Evolutionary conservation across 2,888 invertebrate genomes (phyloP).

Genomic region (Drosophila paracracens): DNA sequence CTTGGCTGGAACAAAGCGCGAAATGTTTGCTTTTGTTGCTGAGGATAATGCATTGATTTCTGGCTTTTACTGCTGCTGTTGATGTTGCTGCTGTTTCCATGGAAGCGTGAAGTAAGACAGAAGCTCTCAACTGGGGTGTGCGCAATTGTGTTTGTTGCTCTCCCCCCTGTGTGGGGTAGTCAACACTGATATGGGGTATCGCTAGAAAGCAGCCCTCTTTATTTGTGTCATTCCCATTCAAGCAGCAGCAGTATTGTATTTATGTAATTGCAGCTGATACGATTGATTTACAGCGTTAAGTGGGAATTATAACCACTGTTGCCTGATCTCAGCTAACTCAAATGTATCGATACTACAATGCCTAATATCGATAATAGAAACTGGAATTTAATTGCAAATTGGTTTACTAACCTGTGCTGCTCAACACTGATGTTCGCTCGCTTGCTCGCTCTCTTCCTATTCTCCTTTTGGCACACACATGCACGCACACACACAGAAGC

Average conservation of each 20-base stretch:
- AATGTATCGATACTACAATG: constrained; percentile 8
- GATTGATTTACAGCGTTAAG: constrained; percentile 24
- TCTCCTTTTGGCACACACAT: neutral
- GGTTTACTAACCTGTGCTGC: constrained; percentile 34
- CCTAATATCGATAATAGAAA: constrained; percentile 2
- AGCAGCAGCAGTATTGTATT: constrained; percentile 26
- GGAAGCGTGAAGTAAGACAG: constrained; percentile 70
- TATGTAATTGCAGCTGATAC: constrained; percentile 40
- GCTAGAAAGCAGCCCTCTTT: constrained; percentile 29
- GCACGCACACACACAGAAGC: neutral
- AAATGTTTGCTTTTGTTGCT: constrained; percentile 47
- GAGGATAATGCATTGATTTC: constrained; percentile 75
- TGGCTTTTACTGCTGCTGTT: constrained; percentile 50
- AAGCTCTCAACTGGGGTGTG: constrained; percentile 57
- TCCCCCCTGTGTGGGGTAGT: constrained; percentile 21
- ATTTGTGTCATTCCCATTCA: constrained; percentile 33
- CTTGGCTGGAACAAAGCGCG: constrained; percentile 50
- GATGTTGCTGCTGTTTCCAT: constrained; percentile 45
- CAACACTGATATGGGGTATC: constrained; percentile 10
- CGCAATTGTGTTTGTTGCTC: constrained; percentile 44
- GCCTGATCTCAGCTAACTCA: neutral
- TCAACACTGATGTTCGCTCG: constrained; percentile 14
- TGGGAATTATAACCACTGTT: neutral
- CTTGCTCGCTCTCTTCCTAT: neutral
- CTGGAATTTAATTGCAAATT: neutral